Conservation (phyloP, 2,888 invertebrate species). For the Dolomedes plantarius region DNA sequence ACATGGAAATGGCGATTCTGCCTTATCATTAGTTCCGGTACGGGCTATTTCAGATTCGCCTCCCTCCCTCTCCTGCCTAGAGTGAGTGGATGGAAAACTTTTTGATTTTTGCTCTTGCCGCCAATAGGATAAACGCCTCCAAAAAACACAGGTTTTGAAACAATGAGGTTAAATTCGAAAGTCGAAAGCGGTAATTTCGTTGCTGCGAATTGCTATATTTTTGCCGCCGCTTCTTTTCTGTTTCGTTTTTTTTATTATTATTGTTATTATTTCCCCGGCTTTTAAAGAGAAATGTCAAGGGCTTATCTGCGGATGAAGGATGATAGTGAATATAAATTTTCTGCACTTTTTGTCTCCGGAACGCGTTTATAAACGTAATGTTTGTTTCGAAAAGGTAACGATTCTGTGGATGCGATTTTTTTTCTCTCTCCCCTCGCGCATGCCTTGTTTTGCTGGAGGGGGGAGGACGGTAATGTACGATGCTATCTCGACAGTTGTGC, state of each 20-base stretch:
- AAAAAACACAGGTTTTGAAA: slow-evolving; percentile 9
- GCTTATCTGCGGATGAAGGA: slow-evolving; percentile 54
- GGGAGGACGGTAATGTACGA: background rate
- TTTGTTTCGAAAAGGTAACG: slow-evolving; percentile 6
- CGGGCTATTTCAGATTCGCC: background rate
- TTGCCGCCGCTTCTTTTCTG: background rate
- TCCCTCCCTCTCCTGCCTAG: background rate
- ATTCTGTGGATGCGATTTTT: background rate
- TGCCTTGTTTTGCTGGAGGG: background rate
- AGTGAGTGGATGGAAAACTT: slow-evolving; percentile 15
- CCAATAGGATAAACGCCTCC: background rate
- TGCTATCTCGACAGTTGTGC: background rate
- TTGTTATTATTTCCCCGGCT: background rate
- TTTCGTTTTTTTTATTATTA: background rate
- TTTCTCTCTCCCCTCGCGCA: background rate
- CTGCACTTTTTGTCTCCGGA: slow-evolving; percentile 27
- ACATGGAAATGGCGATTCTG: background rate
- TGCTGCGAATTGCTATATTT: background rate
- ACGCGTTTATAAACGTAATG: background rate
- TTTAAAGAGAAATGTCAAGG: slow-evolving; percentile 49
- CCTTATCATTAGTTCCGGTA: slow-evolving; percentile 16
- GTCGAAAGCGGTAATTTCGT: slow-evolving; percentile 13
- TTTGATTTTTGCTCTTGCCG: slow-evolving; percentile 9
- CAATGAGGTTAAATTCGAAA: slow-evolving; percentile 6
- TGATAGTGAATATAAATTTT: slow-evolving; percentile 34